These are phyloP conservation scores for Vanacampus margaritifer DNA, from an alignment of 2,113 vertebrate species.

Conservation along the genomic window DNA sequence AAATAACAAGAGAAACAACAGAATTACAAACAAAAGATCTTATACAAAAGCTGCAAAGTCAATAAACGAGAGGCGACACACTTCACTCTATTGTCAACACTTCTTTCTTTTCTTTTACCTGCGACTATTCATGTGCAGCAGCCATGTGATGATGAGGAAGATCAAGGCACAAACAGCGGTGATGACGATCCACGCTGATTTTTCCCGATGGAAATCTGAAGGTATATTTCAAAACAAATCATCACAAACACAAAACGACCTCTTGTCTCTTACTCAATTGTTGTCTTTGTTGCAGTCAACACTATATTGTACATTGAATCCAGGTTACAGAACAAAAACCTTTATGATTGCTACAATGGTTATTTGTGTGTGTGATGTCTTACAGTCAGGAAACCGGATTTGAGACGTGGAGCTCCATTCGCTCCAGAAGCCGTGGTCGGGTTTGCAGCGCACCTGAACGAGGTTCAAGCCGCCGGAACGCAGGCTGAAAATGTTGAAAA, in stretches of 20 bases:
- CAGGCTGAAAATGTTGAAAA: constrained; percentile 81
- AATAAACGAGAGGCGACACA: not conserved
- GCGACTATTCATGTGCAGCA: constrained; percentile 78
- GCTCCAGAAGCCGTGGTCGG: constrained; percentile 81
- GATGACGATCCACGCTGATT: constrained; percentile 81
- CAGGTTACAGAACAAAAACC: not conserved
- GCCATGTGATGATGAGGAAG: constrained; percentile 80
- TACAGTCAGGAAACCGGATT: constrained; percentile 70
- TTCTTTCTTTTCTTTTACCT: constrained; percentile 68
- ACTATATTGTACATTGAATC: not conserved
- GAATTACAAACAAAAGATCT: not conserved
- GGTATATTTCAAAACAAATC: not conserved
- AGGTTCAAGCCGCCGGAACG: constrained; percentile 79
- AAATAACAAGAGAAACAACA: not conserved
- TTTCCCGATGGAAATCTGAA: constrained; percentile 76
- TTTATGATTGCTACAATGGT: not conserved
- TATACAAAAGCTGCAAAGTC: constrained; percentile 1
- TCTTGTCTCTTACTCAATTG: not conserved
- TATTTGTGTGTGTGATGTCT: constrained; percentile 28
- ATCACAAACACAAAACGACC: not conserved
- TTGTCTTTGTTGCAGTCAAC: not conserved
- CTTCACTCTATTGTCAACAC: not conserved
- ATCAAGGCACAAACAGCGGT: constrained; percentile 74
- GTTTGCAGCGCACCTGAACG: constrained; percentile 86
- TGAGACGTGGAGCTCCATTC: constrained; percentile 70